Conservation (phyloP, 2,888 invertebrate species). For the Harpagoxenus sublaevis region DNA sequence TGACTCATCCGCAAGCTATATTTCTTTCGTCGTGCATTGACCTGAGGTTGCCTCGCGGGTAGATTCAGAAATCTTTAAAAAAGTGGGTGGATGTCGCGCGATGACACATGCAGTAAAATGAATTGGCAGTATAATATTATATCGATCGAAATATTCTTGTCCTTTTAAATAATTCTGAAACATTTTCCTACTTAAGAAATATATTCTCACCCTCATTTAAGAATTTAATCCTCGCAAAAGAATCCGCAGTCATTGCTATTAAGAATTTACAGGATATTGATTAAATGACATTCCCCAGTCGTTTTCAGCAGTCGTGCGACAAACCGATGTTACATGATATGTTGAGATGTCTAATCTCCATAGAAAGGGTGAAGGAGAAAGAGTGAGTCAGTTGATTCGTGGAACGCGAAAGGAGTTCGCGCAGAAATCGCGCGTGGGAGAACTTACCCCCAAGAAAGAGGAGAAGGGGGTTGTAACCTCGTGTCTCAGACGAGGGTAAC, state of each 20-base stretch:
- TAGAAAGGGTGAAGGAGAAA: constrained; percentile 59
- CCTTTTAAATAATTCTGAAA: background rate
- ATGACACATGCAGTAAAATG: background rate
- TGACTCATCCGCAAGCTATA: constrained; percentile 77
- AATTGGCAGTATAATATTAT: background rate
- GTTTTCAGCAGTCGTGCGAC: background rate
- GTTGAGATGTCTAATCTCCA: background rate
- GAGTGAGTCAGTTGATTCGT: constrained; percentile 72
- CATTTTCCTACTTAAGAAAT: background rate
- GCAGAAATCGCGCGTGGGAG: constrained; percentile 48
- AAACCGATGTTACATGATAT: background rate
- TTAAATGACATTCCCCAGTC: background rate
- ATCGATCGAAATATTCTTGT: background rate
- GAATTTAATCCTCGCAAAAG: background rate
- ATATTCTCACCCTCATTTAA: background rate
- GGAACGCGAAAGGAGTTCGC: constrained; percentile 65
- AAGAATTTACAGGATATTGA: background rate
- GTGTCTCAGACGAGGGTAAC: constrained; percentile 60
- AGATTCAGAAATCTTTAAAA: constrained; percentile 24
- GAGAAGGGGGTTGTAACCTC: constrained; percentile 41
- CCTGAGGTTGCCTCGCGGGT: constrained; percentile 49
- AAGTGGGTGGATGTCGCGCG: background rate
- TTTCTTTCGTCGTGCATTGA: constrained; percentile 67
- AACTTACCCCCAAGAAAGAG: constrained; percentile 60
- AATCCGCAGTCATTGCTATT: background rate